Base-by-base conservation (phyloP, 2,888 invertebrate genomes). In the Antheraea assamensis region DNA sequence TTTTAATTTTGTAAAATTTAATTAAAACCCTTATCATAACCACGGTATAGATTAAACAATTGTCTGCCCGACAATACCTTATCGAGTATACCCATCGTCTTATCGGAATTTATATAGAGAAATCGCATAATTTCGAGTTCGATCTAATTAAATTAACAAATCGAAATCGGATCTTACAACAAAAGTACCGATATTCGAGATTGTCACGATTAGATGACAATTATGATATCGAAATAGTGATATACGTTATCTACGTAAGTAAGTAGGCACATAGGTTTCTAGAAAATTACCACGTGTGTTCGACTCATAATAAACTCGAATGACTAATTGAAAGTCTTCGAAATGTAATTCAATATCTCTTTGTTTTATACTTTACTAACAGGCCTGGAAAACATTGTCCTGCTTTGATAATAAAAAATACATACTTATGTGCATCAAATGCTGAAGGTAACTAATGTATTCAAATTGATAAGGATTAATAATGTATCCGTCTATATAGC, bases 131-230 rank as follows among this genome's bases (percentile, higher is more conserved):
- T 81, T 81, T 81, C 77, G 78, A 78, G 81, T 82, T 81, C 77
- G 81, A 84, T 85, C 80, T 85, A 84, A 86, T 86, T 86, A 83
- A 85, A 81, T 85, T 84, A 80, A 82, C 83, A 83, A 82, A 80
- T 78, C 79, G 76, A 78, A 42, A 84, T 82, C 80, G 77, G 79
- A 81, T 83, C 77, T 77, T 76, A 80, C 78, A 80, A 81, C 80
- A 83, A 83, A 86, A 79, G 81, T 78, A 74, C 80, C 81, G 83
- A 81, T 76, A 75, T 71, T 77, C 73, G 74, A 73, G 76, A 85
- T 83, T 24, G 35, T 17, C 0, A 15, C n/a, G 83, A 85, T 86
- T 74, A 83, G 81, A 85, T 83, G 82, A 80, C 80, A 83, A 79
- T 80, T 76, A 30, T 70, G 77, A 79, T 81, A 73, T 8, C 61